phyloP scores from a whole-genome alignment of 2,113 vertebrate genomes.

The Phoenicopterus ruber region DNA sequence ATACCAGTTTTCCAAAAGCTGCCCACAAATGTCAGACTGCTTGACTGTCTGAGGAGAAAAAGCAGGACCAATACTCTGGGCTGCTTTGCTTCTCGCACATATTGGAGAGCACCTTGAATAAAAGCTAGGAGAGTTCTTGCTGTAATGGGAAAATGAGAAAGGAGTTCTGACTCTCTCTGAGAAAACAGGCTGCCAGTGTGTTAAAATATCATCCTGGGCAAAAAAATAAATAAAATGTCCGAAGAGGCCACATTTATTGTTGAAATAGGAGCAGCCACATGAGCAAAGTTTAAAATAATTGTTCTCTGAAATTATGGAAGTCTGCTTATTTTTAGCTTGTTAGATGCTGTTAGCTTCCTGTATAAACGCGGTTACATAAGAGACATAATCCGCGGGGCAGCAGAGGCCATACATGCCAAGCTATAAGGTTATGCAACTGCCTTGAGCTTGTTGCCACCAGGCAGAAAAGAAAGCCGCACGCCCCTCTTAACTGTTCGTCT shows the following conservation, averaged over 20 bases:
- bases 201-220: not conserved
- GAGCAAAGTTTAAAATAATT: not conserved
- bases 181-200: not conserved
- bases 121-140: not conserved
- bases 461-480: not conserved
- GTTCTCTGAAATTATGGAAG: not conserved
- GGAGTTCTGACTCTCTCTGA: not conserved
- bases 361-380: not conserved
- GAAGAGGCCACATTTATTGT: not conserved
- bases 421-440: not conserved
- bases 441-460: not conserved
- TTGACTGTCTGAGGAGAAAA: not conserved
- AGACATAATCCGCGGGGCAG: not conserved
- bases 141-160: conserved; percentile 41
- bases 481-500: not conserved
- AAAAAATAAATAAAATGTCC: not conserved
- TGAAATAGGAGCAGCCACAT: not conserved
- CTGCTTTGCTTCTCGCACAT: not conserved
- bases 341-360: not conserved
- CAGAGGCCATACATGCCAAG: not conserved
- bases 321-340: conserved; percentile 26
- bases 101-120: not conserved
- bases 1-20: not conserved
- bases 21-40: not conserved
- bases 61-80: not conserved